Conservation (phyloP, 2,888 invertebrate species). For the Epinotia ramella region DNA sequence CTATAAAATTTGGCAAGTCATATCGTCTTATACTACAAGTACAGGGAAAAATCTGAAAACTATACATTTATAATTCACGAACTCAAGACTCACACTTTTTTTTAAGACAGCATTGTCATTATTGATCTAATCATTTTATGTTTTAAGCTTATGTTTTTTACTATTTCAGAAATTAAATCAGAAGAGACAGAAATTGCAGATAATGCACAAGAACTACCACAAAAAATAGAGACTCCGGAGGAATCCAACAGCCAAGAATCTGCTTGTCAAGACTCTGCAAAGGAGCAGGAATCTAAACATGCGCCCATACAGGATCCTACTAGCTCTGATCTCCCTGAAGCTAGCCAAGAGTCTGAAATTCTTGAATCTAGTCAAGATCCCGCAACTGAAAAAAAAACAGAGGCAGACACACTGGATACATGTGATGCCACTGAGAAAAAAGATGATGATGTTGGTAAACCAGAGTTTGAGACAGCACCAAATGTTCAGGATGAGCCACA, state of each 20-base stretch:
- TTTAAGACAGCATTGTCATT: too few species aligned
- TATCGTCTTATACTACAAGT: too few species aligned
- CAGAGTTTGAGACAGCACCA: slow-evolving; percentile 83
- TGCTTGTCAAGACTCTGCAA: slow-evolving; percentile 34
- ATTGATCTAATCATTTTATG: too few species aligned
- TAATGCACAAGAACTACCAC: background rate
- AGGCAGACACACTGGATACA: slow-evolving; percentile 45
- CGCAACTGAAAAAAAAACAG: slow-evolving; percentile 47
- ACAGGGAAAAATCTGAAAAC: too few species aligned
- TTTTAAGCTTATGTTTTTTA: background rate
- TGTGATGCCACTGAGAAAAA: slow-evolving; percentile 53
- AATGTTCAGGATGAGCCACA: slow-evolving; percentile 76
- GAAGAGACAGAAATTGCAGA: slow-evolving; percentile 46
- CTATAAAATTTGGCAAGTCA: too few species aligned
- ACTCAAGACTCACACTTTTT: too few species aligned
- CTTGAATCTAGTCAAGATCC: background rate
- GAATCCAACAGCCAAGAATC: slow-evolving; percentile 42
- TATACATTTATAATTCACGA: too few species aligned
- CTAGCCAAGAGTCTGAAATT: slow-evolving; percentile 23
- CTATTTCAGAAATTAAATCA: slow-evolving; percentile 37
- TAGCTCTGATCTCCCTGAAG: background rate
- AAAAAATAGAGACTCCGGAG: slow-evolving; percentile 33
- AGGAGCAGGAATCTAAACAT: background rate
- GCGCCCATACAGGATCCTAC: slow-evolving; percentile 15
- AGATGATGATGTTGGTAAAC: slow-evolving; percentile 70